Evolutionary conservation across 37 sponge, comb jelly and placozoan genomes (phyloP), one percentile per base, ranked within the genome.

Genomic region (Axinella damicornis): DNA sequence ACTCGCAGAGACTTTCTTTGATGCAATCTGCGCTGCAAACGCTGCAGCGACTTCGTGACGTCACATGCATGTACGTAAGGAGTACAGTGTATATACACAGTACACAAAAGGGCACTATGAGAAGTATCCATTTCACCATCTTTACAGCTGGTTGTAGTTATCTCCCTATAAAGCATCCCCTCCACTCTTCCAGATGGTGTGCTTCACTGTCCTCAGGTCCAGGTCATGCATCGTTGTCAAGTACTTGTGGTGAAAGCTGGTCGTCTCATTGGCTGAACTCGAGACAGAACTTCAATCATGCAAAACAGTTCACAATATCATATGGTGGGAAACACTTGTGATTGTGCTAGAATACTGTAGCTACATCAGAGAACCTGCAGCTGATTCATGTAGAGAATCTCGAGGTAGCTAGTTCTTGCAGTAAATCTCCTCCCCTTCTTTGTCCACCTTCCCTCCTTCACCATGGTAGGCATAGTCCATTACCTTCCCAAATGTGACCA

Each of bases 101-200:
- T 13, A 62, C 28, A 62, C 27, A 13, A n/a, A n/a, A n/a, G n/a
- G n/a, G n/a, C n/a, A n/a, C n/a, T n/a, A n/a, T n/a, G n/a, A n/a
- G 2, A 13, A 6, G 27, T 27, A 62, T 62, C 27, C 12, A 9
- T 46, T 4, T 46, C 46, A 46, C 4, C 46, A 46, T 46, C 9
- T 12, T 46, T 46, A 9, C 46, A 12, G 46, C 46, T 46, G 46
- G 46, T 22, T 31, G 57, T 24, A 37, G 80, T 30, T 22, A 24
- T 46, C 35, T 91, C 81, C 39, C 88, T 78, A 72, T 98, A 98
- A 37, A 63, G 69, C 31, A 98, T 98, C 98, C 0, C 92, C 85
- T 21, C 95, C 87, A 63, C 93, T 88, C 73, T 94, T 98, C 99
- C 99, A 98, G 21, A 92, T 84, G 28, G 72, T 76, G 77, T 94